Conservation (phyloP, 1,140 invertebrate genomes). For the Camponotus vicinus region DNA sequence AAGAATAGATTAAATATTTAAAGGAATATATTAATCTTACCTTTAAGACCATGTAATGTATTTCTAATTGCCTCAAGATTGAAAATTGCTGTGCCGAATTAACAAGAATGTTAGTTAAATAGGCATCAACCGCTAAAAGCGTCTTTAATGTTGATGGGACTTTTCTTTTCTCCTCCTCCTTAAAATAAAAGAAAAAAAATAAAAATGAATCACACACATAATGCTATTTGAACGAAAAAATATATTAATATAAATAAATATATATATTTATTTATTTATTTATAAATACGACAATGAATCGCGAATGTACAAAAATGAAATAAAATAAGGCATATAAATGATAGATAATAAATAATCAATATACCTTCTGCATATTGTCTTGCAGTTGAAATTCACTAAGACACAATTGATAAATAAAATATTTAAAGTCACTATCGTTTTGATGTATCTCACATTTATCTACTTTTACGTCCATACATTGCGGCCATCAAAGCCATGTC, state of each 20-base stretch:
- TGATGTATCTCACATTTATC: too few relatives aligned
- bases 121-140: slow-evolving; percentile 88
- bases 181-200: slow-evolving; percentile 1
- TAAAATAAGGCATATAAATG: neutral
- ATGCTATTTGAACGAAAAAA: neutral
- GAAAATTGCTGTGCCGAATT: slow-evolving; percentile 87
- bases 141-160: slow-evolving; percentile 86
- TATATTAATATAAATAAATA: neutral
- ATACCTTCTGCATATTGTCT: neutral
- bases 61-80: slow-evolving; percentile 87
- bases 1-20: neutral
- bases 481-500: too few relatives aligned
- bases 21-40: slow-evolving; percentile 81
- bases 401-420: too few relatives aligned
- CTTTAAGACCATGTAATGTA: slow-evolving; percentile 90
- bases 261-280: neutral
- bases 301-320: neutral
- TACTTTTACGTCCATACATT: too few relatives aligned
- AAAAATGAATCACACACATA: neutral
- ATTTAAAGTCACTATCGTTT: too few relatives aligned
- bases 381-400: neutral
- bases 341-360: slow-evolving; percentile 13
- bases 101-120: slow-evolving; percentile 89
- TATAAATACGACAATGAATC: neutral
- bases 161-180: slow-evolving; percentile 79